Conservation (phyloP, 2,113 vertebrate species). For the Pithys albifrons region DNA sequence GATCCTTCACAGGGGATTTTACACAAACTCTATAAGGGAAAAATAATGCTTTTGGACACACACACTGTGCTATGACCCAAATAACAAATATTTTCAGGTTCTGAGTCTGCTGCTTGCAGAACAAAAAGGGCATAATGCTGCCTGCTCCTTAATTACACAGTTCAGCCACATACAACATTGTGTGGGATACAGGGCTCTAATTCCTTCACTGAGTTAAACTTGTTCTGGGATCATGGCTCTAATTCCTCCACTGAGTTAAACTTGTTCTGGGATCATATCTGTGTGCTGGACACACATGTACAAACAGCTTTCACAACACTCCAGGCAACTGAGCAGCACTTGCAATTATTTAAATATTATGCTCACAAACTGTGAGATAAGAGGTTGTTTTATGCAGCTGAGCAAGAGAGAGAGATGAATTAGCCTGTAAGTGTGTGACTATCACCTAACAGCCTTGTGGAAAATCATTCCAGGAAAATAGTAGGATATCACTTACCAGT, state of each 20-base stretch:
- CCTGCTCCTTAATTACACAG: not conserved
- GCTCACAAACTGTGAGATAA: not conserved
- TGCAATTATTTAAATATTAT: not conserved
- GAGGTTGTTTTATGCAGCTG: not conserved
- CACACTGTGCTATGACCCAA: not conserved
- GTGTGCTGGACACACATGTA: not conserved
- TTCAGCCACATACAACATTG: not conserved
- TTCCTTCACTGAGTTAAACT: not conserved
- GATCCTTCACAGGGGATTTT: not conserved
- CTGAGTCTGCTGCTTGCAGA: not conserved
- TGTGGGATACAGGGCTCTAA: not conserved
- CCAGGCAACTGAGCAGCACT: not conserved
- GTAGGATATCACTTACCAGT: not conserved
- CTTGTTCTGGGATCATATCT: not conserved
- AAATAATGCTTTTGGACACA: not conserved
- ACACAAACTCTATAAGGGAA: not conserved
- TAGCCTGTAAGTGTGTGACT: not conserved
- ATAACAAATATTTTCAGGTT: not conserved
- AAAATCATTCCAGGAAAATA: not conserved
- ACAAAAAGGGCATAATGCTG: not conserved
- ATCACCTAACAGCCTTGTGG: not conserved
- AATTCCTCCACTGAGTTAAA: not conserved
- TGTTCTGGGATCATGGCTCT: not conserved
- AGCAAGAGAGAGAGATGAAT: not conserved
- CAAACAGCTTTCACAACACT: not conserved